Evolutionary conservation across 2,113 vertebrate genomes (phyloP).

Genomic region (Campylomormyrus tamandua): DNA sequence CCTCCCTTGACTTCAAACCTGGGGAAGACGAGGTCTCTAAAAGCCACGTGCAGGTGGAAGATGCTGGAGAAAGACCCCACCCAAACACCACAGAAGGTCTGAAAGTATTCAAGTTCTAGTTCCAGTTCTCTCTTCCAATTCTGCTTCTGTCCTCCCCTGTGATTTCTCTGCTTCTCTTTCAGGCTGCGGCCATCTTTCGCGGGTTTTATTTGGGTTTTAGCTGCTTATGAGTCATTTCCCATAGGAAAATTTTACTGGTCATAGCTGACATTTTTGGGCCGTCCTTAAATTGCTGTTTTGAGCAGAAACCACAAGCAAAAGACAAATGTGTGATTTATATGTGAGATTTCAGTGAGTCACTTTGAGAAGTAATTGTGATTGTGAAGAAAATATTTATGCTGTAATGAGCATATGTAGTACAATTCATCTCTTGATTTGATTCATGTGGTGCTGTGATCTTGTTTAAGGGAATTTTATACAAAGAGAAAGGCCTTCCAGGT

Average conservation of each 20-base stretch:
- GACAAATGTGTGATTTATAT: neutral
- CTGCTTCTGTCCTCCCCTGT: neutral
- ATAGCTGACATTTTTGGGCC: neutral
- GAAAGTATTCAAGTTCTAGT: constrained; percentile 7
- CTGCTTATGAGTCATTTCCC: neutral
- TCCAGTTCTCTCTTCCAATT: constrained; percentile 6
- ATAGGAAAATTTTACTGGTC: neutral
- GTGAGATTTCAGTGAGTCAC: neutral
- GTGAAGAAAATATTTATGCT: neutral
- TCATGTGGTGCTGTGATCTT: neutral
- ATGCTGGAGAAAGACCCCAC: constrained; percentile 43
- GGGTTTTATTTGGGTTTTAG: neutral
- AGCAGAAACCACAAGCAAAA: neutral
- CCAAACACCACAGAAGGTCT: constrained; percentile 70
- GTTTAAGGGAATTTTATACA: neutral
- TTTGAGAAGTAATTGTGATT: neutral
- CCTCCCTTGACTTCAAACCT: constrained; percentile 27
- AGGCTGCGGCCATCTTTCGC: constrained; percentile 28
- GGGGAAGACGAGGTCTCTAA: constrained; percentile 58
- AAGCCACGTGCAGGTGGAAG: constrained; percentile 52
- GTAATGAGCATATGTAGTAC: neutral
- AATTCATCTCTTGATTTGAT: neutral
- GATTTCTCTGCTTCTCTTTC: constrained; percentile 16
- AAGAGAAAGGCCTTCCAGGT: neutral
- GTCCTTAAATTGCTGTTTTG: neutral